Evolutionary conservation across 1,140 invertebrate genomes (phyloP), one percentile per base, ranked within the genome.

Genomic region (Hetaerina americana): DNA sequence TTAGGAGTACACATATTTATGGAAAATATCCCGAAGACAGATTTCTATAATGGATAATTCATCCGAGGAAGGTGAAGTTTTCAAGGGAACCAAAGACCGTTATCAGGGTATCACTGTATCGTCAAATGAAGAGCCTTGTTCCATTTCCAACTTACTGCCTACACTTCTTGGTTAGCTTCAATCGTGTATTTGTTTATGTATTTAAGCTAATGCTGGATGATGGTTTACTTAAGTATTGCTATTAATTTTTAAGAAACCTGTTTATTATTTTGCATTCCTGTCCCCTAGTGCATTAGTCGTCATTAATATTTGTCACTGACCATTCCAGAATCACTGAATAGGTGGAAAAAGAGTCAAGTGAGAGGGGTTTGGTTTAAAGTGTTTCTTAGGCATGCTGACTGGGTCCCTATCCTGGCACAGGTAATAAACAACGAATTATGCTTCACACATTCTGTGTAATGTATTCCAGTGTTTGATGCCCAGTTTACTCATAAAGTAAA

Each of bases 331-430:
- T 94, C 93, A 0, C 76, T 95, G 66, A 78, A 83, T 66, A 81
- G 85, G 75, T 95, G 93, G 93, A 82, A 77, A 27, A 76, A 81
- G 26, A 81, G 85, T 22, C 86, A 87, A 26, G 86, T 86, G 76
- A 83, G 92, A 74, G 88, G 89, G 27, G 86, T 95, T 71, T 96
- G 94, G 94, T 94, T 95, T 77, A 88, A 88, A 78, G 87, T 95
- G 2, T 78, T 86, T 76, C 82, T 88, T 40, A 80, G 85, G 66
- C 85, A 94, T 76, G 83, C 88, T 5, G 85, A 86, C 12, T 92
- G 92, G 87, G 86, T 96, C 69, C 92, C 93, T 31, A 79, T 90
- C 73, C 82, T 95, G 73, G 85, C 88, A 0, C 85, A 89, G 80
- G 89, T 90, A 82, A 82, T 66, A 15, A 25, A 22, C 10, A 24